Evolutionary conservation across 1,140 invertebrate genomes (phyloP).

Genomic region (Contarinia nasturtii): DNA sequence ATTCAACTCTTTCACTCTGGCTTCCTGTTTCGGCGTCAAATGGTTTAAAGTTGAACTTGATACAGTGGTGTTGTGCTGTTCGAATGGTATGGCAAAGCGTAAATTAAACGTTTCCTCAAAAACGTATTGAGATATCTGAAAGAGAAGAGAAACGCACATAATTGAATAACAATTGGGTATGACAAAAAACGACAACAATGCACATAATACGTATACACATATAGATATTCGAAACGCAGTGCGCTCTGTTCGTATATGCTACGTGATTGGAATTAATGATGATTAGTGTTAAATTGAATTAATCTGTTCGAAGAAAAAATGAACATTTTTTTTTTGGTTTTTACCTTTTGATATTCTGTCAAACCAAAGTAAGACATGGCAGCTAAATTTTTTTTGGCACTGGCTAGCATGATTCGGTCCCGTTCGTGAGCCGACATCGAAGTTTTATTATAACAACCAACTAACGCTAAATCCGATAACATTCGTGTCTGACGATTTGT

Average conservation of each 20-base stretch:
- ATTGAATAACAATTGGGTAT: constrained; percentile 2
- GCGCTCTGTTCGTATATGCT: too few relatives aligned
- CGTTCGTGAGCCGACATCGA: constrained; percentile 46
- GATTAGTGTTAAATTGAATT: neutral
- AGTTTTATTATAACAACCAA: constrained; percentile 86
- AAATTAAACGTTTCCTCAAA: constrained; percentile 96
- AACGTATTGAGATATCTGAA: constrained; percentile 75
- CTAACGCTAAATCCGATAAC: constrained; percentile 82
- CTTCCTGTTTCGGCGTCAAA: constrained; percentile 48
- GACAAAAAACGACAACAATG: constrained; percentile 2
- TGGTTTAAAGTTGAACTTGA: constrained; percentile 56
- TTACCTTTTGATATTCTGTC: constrained; percentile 81
- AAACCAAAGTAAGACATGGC: constrained; percentile 95
- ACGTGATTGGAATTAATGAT: neutral
- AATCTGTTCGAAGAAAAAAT: too few relatives aligned
- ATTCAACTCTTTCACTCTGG: constrained; percentile 64
- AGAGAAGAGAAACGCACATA: constrained; percentile 4
- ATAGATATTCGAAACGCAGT: neutral
- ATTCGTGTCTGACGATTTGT: constrained; percentile 93
- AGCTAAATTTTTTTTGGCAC: constrained; percentile 85
- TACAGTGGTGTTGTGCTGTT: constrained; percentile 75
- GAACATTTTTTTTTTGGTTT: too few relatives aligned
- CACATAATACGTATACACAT: too few relatives aligned
- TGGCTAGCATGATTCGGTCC: constrained; percentile 69
- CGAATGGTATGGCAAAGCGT: constrained; percentile 70